These are phyloP conservation scores for Darevskia nairensis DNA, from an alignment of 2,797 vertebrate genomes.

Conservation along the genomic window DNA sequence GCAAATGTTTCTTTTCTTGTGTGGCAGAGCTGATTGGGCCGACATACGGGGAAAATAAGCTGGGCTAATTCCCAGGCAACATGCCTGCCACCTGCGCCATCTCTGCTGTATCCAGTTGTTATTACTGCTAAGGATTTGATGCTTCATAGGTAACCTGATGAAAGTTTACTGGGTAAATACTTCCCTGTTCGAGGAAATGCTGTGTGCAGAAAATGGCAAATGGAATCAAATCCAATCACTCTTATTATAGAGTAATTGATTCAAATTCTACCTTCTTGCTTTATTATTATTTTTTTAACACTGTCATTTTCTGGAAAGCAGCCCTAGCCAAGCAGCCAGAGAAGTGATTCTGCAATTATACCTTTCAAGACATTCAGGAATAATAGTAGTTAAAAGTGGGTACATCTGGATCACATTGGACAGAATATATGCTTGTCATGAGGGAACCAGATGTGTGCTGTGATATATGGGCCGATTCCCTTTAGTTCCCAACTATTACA, in stretches of 20 bases:
- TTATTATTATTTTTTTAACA: background rate
- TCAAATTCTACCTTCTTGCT: background rate
- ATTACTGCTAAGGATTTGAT: slow-evolving; percentile 6
- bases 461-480: background rate
- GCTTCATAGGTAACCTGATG: slow-evolving; percentile 6
- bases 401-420: slow-evolving; percentile 13
- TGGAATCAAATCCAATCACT: slow-evolving; percentile 5
- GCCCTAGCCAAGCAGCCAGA: background rate
- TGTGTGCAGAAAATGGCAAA: slow-evolving; percentile 4
- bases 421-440: background rate
- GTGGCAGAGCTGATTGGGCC: background rate
- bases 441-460: background rate
- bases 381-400: slow-evolving; percentile 3
- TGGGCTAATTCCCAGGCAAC: background rate
- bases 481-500: background rate
- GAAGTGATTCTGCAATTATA: slow-evolving; percentile 17
- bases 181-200: background rate
- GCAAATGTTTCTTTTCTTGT: slow-evolving; percentile 42
- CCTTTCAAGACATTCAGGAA: background rate
- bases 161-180: slow-evolving; percentile 23
- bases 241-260: slow-evolving; percentile 25
- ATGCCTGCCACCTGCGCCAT: background rate
- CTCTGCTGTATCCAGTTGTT: background rate
- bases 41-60: slow-evolving; percentile 3
- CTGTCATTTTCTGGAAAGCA: background rate